Evolutionary conservation across 2,113 vertebrate genomes (phyloP), one percentile per base, ranked within the genome.

Genomic region (Dendropsophus ebraccatus): DNA sequence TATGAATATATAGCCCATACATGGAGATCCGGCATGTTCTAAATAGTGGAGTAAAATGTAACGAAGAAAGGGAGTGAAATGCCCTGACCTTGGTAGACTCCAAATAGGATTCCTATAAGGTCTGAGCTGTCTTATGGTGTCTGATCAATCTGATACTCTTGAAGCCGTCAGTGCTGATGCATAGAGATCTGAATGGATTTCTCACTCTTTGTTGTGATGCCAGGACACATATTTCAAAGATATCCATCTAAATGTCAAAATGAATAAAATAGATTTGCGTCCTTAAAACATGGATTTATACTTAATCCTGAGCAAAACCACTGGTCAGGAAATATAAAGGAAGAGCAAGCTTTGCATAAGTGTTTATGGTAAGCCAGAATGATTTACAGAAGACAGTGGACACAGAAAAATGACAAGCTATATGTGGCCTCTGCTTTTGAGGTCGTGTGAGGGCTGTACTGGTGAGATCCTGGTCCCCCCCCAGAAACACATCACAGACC

Each of bases 101-200:
- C 62, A 79, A 5, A 50, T 37, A 41, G 47, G 74, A 54, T 73
- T 60, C n/a, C 35, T 47, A 70, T 32, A 80, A 56, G 49, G 62
- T 47, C 76, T 41, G 23, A 56, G 28, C 84, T 62, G 37, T 81
- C 76, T 49, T 60, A 56, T n/a, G 19, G 65, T 81, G 65, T 86
- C 76, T 86, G 77, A 86, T 86, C 65, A 45, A 86, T 81, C 50
- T 81, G 84, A 86, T 86, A 86, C 84, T 81, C 77, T 86, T 86
- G 84, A 86, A 81, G 84, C 14, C 49, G 32, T 28, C 50, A 6
- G 50, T 58, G 73, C 9, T 73, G 67, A 81, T 86, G 84, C 52
- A 4, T 21, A 13, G 50, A 81, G 65, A 80, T 72, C 65, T 76
- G 50, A 70, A 41, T 72, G 62, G 77, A 77, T 73, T 73, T 86